phyloP scores from a whole-genome alignment of 2,888 invertebrate species.

The Adineta ricciae region DNA sequence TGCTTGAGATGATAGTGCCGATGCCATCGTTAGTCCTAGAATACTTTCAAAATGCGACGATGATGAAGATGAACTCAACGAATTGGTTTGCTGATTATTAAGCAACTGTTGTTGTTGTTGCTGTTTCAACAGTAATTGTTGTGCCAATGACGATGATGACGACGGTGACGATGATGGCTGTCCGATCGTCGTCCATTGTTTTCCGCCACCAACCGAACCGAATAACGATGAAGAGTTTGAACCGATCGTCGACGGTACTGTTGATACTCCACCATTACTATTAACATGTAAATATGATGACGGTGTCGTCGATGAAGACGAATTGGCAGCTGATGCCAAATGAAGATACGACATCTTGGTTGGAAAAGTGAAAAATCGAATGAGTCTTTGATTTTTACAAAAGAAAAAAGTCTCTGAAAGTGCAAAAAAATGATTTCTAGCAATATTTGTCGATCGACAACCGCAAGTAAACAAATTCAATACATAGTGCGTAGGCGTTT shows the following conservation, averaged over 20 bases:
- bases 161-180: background rate
- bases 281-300: background rate
- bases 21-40: background rate
- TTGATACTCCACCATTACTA: conserved; percentile 3
- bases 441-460: background rate
- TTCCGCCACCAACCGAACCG: background rate
- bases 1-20: background rate
- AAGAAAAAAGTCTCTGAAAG: background rate
- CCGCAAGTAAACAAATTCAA: conserved; percentile 8
- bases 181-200: background rate
- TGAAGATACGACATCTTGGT: background rate
- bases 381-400: background rate
- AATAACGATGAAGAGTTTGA: background rate
- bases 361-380: background rate
- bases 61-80: background rate
- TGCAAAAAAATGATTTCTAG: background rate
- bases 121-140: background rate
- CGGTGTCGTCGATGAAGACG: background rate
- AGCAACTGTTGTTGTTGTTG: background rate
- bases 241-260: background rate
- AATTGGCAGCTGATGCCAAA: conserved; percentile 1
- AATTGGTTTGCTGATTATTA: background rate
- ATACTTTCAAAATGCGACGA: background rate
- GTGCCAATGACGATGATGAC: background rate
- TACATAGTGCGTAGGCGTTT: background rate